Evolutionary conservation across 1,140 invertebrate genomes (phyloP).

Genomic region (Leptinotarsa undecemlineata): DNA sequence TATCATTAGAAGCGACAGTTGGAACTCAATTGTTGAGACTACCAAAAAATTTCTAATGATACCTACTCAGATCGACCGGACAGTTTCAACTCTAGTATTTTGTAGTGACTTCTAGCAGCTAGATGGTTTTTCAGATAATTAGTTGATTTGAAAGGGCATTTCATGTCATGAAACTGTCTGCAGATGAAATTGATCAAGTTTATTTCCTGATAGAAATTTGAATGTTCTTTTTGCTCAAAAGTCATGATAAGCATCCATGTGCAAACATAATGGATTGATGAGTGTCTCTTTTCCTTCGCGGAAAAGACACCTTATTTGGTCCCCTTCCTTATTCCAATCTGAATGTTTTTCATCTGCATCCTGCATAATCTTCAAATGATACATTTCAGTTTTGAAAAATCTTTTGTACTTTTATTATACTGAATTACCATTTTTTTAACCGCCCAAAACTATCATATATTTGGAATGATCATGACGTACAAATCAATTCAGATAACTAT

Average conservation of each 20-base stretch:
- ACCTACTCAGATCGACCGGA: too few species aligned
- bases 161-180: slow-evolving; percentile 70
- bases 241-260: too few species aligned
- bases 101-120: slow-evolving; percentile 66
- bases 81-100: slow-evolving; percentile 62
- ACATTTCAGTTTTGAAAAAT: too few species aligned
- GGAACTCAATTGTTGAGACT: too few species aligned
- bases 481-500: too few species aligned
- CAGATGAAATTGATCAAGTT: slow-evolving; percentile 90
- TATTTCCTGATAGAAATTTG: slow-evolving; percentile 85
- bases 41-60: background rate
- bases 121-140: slow-evolving; percentile 72
- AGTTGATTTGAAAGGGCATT: slow-evolving; percentile 66
- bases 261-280: slow-evolving; percentile 65
- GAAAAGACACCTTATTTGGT: slow-evolving; percentile 72
- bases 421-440: too few species aligned
- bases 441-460: too few species aligned
- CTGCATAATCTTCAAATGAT: slow-evolving; percentile 38
- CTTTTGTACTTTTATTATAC: too few species aligned
- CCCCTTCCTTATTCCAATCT: slow-evolving; percentile 76
- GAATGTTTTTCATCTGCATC: slow-evolving; percentile 75
- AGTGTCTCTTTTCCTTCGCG: slow-evolving; percentile 65
- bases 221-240: slow-evolving; percentile 56
- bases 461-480: too few species aligned
- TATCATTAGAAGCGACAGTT: too few species aligned